Evolutionary conservation across 2,113 vertebrate species (phyloP).

Genomic region (Arizona elegans): DNA sequence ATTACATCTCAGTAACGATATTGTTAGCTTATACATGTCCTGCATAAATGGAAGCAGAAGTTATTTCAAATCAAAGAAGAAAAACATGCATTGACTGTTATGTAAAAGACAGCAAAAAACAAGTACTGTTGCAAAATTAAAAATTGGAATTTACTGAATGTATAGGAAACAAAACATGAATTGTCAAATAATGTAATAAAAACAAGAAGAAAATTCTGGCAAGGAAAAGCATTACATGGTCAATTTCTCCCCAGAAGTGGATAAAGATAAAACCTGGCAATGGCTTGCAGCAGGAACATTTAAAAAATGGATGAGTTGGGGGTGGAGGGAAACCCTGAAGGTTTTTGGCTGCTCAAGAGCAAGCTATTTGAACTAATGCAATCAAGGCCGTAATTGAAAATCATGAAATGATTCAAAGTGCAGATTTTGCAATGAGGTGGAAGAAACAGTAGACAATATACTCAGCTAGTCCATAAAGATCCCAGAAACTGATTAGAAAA

Average conservation of each 20-base stretch:
- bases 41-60: background rate
- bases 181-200: background rate
- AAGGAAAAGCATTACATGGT: background rate
- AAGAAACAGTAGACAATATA: background rate
- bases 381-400: background rate
- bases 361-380: background rate
- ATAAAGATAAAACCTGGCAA: background rate
- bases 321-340: background rate
- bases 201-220: background rate
- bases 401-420: background rate
- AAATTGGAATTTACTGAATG: background rate
- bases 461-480: background rate
- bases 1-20: background rate
- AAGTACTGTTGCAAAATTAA: background rate
- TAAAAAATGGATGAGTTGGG: background rate
- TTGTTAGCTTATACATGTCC: background rate
- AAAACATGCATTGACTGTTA: background rate
- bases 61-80: background rate
- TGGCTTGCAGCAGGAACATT: background rate
- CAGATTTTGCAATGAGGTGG: background rate
- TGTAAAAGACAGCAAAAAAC: background rate
- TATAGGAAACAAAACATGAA: background rate
- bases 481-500: background rate
- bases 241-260: background rate
- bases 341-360: background rate